Percentiles rank a stretch among this genome's conserved stretches.
Conservation (phyloP, 2,888 invertebrate genomes). For the Drosophila histrio region DNA sequence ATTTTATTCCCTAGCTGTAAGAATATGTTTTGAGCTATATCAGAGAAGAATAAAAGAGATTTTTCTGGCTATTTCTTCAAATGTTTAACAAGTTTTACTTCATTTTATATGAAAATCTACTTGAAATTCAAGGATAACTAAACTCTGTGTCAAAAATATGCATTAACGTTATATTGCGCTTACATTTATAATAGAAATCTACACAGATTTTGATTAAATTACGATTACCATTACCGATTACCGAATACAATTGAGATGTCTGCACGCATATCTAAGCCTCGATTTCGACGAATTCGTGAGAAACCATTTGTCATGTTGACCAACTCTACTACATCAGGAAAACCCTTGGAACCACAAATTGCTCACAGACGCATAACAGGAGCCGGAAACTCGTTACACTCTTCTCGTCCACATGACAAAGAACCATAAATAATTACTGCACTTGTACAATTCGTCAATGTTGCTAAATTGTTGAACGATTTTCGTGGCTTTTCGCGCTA, state of each 20-base stretch:
- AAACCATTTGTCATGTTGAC: conserved; percentile 3
- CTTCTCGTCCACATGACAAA: neutral
- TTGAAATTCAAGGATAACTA: no score
- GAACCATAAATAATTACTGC: conserved; percentile 54
- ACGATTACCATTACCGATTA: neutral
- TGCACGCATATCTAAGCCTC: neutral
- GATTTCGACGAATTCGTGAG: neutral
- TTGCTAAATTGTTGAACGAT: conserved; percentile 44
- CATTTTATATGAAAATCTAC: no score
- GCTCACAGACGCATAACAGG: neutral
- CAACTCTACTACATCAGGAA: neutral
- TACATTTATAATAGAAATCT: neutral
- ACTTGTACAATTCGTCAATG: conserved; percentile 49
- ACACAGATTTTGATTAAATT: neutral
- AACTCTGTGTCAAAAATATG: no score
- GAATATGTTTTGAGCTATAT: no score
- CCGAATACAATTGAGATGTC: neutral
- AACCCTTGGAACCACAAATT: conserved; percentile 2
- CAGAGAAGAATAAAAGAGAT: no score
- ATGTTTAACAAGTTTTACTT: no score
- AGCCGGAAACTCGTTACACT: neutral
- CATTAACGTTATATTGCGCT: no score
- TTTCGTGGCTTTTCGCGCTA: conserved; percentile 47
- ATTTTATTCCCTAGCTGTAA: no score
- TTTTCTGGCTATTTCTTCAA: no score